These are phyloP conservation scores for Uloborus diversus DNA, from an alignment of 1,140 invertebrate genomes.

Conservation along the genomic window DNA sequence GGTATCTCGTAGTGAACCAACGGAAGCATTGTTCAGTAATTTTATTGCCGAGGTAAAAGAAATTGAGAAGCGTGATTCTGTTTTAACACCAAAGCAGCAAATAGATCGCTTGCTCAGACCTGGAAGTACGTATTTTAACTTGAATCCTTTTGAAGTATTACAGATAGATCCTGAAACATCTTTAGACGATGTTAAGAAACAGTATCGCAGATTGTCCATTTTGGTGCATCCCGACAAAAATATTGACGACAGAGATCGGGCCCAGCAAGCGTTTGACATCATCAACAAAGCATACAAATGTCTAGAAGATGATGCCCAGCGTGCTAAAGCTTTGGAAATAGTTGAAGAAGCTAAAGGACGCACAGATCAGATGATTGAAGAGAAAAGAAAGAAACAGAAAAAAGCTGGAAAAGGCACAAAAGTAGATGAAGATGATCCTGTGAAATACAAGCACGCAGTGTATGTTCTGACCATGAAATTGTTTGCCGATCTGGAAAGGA, in stretches of 20 bases:
- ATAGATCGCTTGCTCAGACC: conserved; percentile 90
- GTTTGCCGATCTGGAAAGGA: conserved; percentile 95
- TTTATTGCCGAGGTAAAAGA: conserved; percentile 82
- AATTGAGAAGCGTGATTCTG: conserved; percentile 91
- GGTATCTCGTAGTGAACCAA: no score
- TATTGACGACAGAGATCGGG: conserved; percentile 92
- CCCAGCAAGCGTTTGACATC: conserved; percentile 81
- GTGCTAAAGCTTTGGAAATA: conserved; percentile 94
- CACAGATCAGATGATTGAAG: conserved; percentile 92
- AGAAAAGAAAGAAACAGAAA: conserved; percentile 93
- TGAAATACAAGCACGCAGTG: conserved; percentile 88
- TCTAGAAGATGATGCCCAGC: conserved; percentile 92
- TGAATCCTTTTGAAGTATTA: conserved; percentile 95
- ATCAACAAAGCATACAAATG: conserved; percentile 97
- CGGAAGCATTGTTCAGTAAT: conserved; percentile 32
- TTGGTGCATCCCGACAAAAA: conserved; percentile 99
- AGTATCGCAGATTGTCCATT: conserved; percentile 95
- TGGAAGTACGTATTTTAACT: conserved; percentile 95
- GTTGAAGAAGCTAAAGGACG: conserved; percentile 96
- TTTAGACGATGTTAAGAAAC: conserved; percentile 94
- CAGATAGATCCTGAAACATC: conserved; percentile 90
- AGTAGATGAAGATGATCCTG: conserved; percentile 94
- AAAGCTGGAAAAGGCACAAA: conserved; percentile 84
- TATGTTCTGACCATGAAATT: conserved; percentile 99
- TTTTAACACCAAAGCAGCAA: conserved; percentile 92